A percentile compares a stretch with the other conserved stretches of the same genome.
These are phyloP conservation scores for Sebastiscus albofasciatus DNA, from an alignment of 2,797 vertebrate genomes.

Conservation along the genomic window DNA sequence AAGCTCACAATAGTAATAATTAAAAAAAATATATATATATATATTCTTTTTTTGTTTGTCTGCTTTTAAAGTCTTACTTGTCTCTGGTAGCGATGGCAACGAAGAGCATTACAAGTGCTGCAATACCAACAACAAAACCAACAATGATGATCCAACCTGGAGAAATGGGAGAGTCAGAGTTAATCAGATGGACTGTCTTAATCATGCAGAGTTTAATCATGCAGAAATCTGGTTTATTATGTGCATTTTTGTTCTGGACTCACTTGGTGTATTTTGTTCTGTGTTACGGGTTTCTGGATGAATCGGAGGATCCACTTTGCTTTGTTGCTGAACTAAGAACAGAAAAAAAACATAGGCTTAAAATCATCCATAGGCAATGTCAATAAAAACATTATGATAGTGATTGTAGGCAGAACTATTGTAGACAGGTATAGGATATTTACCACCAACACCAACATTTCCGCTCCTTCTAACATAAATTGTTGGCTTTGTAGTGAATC, in stretches of 20 bases:
- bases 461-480: too few species aligned
- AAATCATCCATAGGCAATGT: not conserved
- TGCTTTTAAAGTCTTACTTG: conserved; percentile 68
- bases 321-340: rapidly evolving
- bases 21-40: not conserved
- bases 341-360: not conserved
- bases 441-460: rapidly evolving
- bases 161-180: conserved; percentile 1
- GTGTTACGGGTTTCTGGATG: rapidly evolving
- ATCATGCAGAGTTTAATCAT: not conserved
- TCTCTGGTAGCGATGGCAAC: conserved; percentile 79
- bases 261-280: conserved; percentile 61
- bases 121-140: conserved; percentile 72
- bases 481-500: not conserved
- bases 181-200: not conserved
- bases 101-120: conserved; percentile 69
- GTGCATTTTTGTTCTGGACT: conserved; percentile 24
- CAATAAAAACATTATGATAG: not conserved
- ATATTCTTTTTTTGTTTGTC: not conserved
- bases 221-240: not conserved
- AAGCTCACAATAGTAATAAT: not conserved
- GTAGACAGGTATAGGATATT: not conserved
- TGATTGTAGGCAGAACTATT: not conserved
- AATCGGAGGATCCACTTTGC: rapidly evolving
- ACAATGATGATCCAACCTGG: conserved; percentile 82